phyloP scores from a whole-genome alignment of 2,797 vertebrate genomes.

The Crossoptilon crossoptilon region DNA sequence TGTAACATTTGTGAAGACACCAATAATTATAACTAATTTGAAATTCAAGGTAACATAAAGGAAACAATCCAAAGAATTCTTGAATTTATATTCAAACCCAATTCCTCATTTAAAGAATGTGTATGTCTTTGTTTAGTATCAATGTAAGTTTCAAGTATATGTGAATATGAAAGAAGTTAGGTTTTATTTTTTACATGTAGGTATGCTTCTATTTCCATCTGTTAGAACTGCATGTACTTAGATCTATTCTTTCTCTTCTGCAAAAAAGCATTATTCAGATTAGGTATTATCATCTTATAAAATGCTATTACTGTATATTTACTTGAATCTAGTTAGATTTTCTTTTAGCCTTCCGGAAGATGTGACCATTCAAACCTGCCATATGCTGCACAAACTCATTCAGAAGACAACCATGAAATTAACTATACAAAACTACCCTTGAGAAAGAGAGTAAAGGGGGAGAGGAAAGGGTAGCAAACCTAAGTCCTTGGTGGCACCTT shows the following conservation, averaged over 20 bases:
- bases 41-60: not conserved
- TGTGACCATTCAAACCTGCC: not conserved
- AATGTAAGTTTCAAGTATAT: not conserved
- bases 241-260: not conserved
- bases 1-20: not conserved
- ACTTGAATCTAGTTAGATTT: not conserved
- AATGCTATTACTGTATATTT: not conserved
- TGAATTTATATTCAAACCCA: not conserved
- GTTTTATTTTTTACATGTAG: not conserved
- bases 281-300: not conserved
- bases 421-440: not conserved
- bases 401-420: not conserved
- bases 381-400: not conserved
- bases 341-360: not conserved
- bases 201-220: not conserved
- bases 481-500: not conserved
- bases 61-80: not conserved
- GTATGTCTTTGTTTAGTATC: not conserved
- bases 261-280: not conserved
- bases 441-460: not conserved
- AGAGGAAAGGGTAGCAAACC: not conserved
- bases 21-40: not conserved
- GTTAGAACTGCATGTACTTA: not conserved
- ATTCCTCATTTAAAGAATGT: not conserved
- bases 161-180: not conserved